Evolutionary conservation across 2,113 vertebrate genomes (phyloP), one percentile per base, ranked within the genome.

Genomic region (Pteruthius melanotis): DNA sequence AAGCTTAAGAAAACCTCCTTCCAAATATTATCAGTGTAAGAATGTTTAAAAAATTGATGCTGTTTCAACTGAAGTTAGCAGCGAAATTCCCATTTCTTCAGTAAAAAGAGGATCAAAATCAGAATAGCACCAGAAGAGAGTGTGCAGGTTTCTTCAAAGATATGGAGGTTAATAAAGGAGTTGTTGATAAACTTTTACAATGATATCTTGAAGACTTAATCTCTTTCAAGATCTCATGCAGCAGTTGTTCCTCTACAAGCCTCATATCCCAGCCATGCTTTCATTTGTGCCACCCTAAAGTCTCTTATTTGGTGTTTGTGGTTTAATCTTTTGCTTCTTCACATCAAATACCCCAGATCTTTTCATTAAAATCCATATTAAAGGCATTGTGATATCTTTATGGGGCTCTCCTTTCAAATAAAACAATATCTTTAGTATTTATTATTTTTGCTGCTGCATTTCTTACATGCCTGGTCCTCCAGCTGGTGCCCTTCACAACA

Each of bases 301-400:
- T 63, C 90, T 1, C 3, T 75, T 70, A 52, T n/a, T 93, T 47
- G 39, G 30, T 61, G 54, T 70, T 83, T 86, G 81, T 56, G 56
- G 83, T 83, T 83, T 86, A 70, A 88, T 95, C 85, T 88, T 79
- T 45, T 63, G 59, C 50, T 92, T 90, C 81, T 93, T 92, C 63
- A 7, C 78, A 61, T 94, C 75, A 87, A 77, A 77, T 90, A 93
- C 75, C 87, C 68, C 78, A 81, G 71, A 83, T 94, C 31, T 77
- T 94, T 91, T 96, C 74, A 93, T 95, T 96, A 96, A 96, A 95
- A 66, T n/a, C 75, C 35, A 19, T 93, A 90, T 95, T 91, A 86
- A 93, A 96, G 54, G 78, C 83, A 66, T 80, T 77, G 75, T 91
- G 82, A 74, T 91, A 80, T 77, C 90, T 90, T 88, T 74, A 52